phyloP scores from a whole-genome alignment of 2,113 vertebrate species.

The Piaya cayana region DNA sequence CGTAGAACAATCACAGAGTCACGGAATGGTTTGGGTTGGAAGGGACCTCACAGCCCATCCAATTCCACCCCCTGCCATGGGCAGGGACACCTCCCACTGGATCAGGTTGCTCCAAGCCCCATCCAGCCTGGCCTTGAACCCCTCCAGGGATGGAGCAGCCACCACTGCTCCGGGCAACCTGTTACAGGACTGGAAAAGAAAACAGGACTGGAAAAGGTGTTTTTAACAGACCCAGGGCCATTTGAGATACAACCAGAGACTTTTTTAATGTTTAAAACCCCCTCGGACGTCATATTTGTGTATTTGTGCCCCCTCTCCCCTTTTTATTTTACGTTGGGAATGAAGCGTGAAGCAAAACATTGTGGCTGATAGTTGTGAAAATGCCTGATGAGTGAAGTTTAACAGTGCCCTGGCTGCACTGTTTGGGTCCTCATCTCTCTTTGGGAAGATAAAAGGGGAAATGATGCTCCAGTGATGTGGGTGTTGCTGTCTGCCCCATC shows the following conservation, averaged over 20 bases:
- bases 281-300: fast-evolving
- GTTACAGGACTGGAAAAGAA: too few species aligned
- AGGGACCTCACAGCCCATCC: too few species aligned
- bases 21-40: too few species aligned
- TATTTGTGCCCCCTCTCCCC: background rate
- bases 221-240: background rate
- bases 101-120: too few species aligned
- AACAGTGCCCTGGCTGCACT: fast-evolving
- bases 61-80: too few species aligned
- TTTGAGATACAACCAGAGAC: background rate
- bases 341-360: background rate
- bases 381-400: background rate
- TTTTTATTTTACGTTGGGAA: background rate
- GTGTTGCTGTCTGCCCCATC: fast-evolving
- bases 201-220: background rate
- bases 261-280: background rate
- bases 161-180: too few species aligned
- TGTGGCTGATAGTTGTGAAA: background rate
- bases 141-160: too few species aligned
- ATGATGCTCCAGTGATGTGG: background rate
- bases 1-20: fast-evolving
- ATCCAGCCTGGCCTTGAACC: too few species aligned
- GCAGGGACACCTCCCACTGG: too few species aligned
- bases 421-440: background rate
- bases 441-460: background rate